Conservation (phyloP, 2,113 vertebrate genomes). For the Leucosticte australis region DNA sequence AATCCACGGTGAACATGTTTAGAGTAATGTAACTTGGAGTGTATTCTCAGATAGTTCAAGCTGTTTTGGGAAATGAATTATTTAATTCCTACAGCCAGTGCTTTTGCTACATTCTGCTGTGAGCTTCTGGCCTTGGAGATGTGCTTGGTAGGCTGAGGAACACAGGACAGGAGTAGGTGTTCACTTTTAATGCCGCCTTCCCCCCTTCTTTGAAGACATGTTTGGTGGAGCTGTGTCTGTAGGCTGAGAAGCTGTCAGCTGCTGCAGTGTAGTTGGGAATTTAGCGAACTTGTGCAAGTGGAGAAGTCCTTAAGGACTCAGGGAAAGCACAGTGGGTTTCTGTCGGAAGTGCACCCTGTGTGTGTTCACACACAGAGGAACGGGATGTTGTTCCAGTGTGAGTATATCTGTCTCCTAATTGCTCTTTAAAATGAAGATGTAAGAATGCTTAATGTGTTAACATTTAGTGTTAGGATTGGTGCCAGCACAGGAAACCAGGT, state of each 20-base stretch:
- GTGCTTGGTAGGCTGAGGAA: not conserved
- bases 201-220: not conserved
- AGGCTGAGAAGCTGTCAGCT: not conserved
- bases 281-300: not conserved
- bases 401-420: not conserved
- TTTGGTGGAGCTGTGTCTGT: not conserved
- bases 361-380: not conserved
- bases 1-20: not conserved
- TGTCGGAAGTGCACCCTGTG: not conserved
- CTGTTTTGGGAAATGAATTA: not conserved
- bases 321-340: not conserved
- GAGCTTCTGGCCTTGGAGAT: not conserved
- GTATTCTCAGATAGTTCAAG: not conserved
- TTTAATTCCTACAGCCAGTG: not conserved
- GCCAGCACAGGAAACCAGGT: conserved; percentile 38
- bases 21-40: not conserved
- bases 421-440: conserved; percentile 44
- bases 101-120: not conserved
- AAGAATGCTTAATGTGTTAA: conserved; percentile 31
- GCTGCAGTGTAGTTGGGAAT: not conserved
- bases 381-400: not conserved
- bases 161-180: not conserved
- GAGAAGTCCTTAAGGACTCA: not conserved
- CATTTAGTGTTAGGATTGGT: not conserved
- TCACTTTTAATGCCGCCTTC: not conserved